These are phyloP conservation scores for Neofelis nebulosa DNA, from an alignment of 2,113 vertebrate genomes.

Conservation along the genomic window DNA sequence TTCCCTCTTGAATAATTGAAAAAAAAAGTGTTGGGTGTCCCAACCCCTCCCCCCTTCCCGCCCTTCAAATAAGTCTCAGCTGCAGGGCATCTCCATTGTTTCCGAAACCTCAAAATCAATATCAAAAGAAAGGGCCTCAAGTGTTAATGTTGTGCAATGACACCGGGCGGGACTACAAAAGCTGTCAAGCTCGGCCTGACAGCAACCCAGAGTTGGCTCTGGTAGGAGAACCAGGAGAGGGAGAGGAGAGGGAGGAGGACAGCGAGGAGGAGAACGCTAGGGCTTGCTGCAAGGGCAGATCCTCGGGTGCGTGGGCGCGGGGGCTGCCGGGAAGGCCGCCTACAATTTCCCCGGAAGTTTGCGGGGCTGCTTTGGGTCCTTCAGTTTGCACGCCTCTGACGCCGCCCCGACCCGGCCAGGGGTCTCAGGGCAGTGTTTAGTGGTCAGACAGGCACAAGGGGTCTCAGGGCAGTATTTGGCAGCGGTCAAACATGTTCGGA, in stretches of 20 bases:
- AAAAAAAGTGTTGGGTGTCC: background rate
- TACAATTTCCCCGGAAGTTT: conserved; percentile 95
- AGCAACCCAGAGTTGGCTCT: no score
- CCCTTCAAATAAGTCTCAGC: background rate
- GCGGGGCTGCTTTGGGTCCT: conserved; percentile 88
- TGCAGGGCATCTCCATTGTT: background rate
- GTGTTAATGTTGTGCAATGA: background rate
- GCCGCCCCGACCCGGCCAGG: conserved; percentile 84
- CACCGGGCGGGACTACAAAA: accelerated
- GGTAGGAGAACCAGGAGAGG: no score
- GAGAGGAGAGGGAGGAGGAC: no score
- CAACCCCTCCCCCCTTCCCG: background rate
- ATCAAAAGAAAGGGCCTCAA: background rate
- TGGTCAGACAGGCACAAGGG: no score
- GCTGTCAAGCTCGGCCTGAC: background rate
- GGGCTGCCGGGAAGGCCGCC: background rate
- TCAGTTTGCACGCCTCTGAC: conserved; percentile 89
- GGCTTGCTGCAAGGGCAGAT: background rate
- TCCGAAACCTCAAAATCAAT: background rate
- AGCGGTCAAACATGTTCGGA: conserved; percentile 91
- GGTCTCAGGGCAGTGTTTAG: conserved; percentile 70
- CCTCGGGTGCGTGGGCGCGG: accelerated
- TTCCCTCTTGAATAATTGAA: background rate
- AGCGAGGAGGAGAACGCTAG: background rate
- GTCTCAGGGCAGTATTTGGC: conserved; percentile 84